Evolutionary conservation across 2,797 vertebrate genomes (phyloP).

Genomic region (Acanthiza pusilla): DNA sequence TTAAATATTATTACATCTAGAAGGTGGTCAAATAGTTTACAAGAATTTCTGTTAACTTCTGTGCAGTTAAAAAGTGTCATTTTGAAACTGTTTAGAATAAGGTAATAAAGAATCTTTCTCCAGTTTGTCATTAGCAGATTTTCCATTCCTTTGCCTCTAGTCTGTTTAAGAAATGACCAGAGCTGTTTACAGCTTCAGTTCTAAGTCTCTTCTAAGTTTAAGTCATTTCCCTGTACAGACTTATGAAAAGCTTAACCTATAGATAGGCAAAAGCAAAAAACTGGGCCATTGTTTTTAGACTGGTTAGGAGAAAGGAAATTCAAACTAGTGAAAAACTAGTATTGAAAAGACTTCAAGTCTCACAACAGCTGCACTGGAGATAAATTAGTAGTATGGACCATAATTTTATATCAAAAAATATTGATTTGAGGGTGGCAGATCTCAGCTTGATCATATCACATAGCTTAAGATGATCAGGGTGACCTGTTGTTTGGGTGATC

Average conservation of each 20-base stretch:
- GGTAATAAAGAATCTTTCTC: not conserved
- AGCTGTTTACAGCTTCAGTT: not conserved
- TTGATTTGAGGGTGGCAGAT: not conserved
- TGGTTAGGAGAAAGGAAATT: not conserved
- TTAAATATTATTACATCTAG: conserved; percentile 1
- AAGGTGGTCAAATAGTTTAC: not conserved
- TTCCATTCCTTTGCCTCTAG: not conserved
- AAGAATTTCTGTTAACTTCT: not conserved
- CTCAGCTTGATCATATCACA: not conserved
- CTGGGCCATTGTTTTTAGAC: not conserved
- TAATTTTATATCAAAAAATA: not conserved
- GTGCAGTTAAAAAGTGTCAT: not conserved
- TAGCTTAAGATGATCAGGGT: not conserved
- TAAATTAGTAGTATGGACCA: not conserved
- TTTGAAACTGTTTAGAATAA: not conserved
- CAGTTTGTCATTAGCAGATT: not conserved
- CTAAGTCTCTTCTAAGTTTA: not conserved
- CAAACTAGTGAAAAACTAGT: not conserved
- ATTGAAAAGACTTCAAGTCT: not conserved
- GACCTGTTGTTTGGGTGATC: not conserved
- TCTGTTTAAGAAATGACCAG: not conserved
- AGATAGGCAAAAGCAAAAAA: not conserved
- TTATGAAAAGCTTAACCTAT: not conserved
- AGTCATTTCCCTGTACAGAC: not conserved
- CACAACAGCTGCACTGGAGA: not conserved